Conservation (phyloP, 2,888 invertebrate genomes). For the Platynereis dumerilii region DNA sequence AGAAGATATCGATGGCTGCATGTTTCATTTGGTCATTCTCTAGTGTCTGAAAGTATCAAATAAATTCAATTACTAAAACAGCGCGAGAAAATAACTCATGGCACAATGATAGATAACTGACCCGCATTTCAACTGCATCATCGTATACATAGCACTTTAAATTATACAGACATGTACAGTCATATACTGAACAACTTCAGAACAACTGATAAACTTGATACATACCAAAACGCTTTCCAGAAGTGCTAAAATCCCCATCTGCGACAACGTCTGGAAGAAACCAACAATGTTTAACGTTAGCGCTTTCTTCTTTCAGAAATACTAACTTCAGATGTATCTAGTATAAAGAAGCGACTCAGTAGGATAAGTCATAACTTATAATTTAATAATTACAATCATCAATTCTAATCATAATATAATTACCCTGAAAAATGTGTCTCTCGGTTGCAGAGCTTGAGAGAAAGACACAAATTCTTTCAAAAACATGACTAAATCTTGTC, state of each 20-base stretch:
- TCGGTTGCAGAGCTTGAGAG: conserved; percentile 96
- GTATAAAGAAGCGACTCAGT: too few relatives aligned
- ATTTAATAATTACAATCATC: too few relatives aligned
- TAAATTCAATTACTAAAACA: too few relatives aligned
- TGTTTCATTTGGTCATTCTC: conserved; percentile 94
- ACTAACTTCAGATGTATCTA: too few relatives aligned
- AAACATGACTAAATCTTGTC: conserved; percentile 94
- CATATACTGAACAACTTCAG: too few relatives aligned
- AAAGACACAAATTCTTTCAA: conserved; percentile 99
- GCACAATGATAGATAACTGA: too few relatives aligned
- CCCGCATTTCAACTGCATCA: too few relatives aligned
- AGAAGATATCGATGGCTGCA: conserved; percentile 96
- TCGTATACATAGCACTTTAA: too few relatives aligned
- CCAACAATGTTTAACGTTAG: background rate
- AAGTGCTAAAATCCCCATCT: conserved; percentile 60
- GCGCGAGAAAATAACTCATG: too few relatives aligned
- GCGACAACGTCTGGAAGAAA: conserved; percentile 74
- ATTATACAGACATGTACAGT: background rate
- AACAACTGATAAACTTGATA: conserved; percentile 12
- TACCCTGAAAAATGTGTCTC: conserved; percentile 94
- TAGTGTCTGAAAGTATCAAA: conserved; percentile 67
- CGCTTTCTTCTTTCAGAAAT: too few relatives aligned
- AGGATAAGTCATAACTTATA: too few relatives aligned
- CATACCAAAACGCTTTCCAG: conserved; percentile 61
- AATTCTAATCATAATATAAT: too few relatives aligned